Evolutionary conservation across 2,113 vertebrate genomes (phyloP), one percentile per base, ranked within the genome.

Genomic region (Serinus canaria): DNA sequence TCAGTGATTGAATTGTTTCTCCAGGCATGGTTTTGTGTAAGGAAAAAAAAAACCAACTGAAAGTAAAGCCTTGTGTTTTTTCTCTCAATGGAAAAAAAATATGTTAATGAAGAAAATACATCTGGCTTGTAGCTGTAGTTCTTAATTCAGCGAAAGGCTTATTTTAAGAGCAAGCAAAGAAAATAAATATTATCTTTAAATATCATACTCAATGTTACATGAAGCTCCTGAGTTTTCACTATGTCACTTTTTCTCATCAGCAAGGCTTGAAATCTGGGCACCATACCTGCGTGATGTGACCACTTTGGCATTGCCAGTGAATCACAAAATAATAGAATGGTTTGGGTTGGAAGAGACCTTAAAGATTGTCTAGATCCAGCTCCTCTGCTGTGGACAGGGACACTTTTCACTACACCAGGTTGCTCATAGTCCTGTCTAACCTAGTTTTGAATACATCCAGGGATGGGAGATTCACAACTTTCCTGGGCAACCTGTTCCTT

Each of bases 1-100:
- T 60, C 21, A 72, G 21, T 76, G 41, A 60, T 85, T 79, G 58
- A 68, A 39, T 44, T 89, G 41, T 84, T 92, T 89, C 53, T 92
- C 11, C 39, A 56, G 66, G n/a, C 25, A 35, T 82, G 25, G 21
- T 87, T 95, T 79, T 73, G 7, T 72, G 23, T 27, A n/a, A 82
- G 55, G 21, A 20, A 84, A 90, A 90, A 85, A 91, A 44, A 6
- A 84, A 43, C 19, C 19, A 84, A 8, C 6, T 76, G 18, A 24
- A 76, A 78, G 13, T 77, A 55, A 77, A 83, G 64, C 0, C 1
- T 15, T 1, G 0, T 53, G 10, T 1, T 13, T 77, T 80, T 9
- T 44, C 35, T 78, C 59, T 81, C 13, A 27, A 25, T 31, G 13
- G 35, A 5, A 64, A 43, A 88, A 89, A 81, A 12, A 4, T 19